A percentile compares a stretch with the other conserved stretches of the same genome.
These are phyloP conservation scores for Cyaniris semiargus DNA, from an alignment of 2,888 invertebrate species.

Conservation along the genomic window DNA sequence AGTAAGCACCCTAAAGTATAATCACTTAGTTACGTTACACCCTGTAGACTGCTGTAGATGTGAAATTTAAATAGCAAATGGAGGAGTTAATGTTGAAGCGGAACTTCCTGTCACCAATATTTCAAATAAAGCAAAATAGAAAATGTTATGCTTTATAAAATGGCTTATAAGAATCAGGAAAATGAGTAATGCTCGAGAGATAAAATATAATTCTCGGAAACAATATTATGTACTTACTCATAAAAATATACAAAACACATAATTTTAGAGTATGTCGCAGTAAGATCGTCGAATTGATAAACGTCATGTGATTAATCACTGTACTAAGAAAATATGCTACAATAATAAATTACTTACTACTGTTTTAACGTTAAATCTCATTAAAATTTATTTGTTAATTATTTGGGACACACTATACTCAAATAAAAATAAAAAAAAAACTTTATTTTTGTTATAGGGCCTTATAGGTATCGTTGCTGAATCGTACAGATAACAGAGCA, in stretches of 20 bases:
- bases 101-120: no score
- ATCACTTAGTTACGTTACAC: no score
- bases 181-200: not conserved
- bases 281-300: not conserved
- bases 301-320: not conserved
- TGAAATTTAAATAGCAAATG: no score
- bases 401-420: not conserved
- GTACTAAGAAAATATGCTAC: not conserved
- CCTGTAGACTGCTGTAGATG: no score
- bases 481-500: no score
- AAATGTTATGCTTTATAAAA: not conserved
- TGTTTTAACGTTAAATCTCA: not conserved
- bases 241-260: not conserved
- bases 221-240: not conserved
- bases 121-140: no score
- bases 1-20: no score
- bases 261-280: conserved; percentile 9
- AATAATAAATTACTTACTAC: not conserved
- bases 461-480: no score
- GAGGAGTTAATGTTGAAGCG: no score
- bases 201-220: conserved; percentile 7
- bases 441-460: no score
- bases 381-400: not conserved
- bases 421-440: not conserved
- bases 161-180: not conserved